These are phyloP conservation scores for Nasonia longicornis DNA, from an alignment of 1,140 invertebrate genomes.

Conservation along the genomic window DNA sequence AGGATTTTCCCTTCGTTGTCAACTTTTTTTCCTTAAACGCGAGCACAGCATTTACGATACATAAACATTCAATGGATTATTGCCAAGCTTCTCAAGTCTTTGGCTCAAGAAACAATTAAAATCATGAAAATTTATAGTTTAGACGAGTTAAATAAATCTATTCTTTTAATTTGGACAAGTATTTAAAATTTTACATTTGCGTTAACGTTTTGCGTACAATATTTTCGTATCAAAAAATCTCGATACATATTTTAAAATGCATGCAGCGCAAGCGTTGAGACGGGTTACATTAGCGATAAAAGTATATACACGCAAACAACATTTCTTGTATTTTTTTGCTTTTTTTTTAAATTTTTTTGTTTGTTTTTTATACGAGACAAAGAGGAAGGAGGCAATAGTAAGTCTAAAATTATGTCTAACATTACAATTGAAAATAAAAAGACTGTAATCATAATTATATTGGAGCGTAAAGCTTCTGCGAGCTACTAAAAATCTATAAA, in stretches of 20 bases:
- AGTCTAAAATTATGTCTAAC: conserved; percentile 41
- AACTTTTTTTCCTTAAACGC: conserved; percentile 29
- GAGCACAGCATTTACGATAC: conserved; percentile 27
- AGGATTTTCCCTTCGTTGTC: conserved; percentile 34
- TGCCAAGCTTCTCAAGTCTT: conserved; percentile 26
- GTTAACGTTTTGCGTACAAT: not conserved
- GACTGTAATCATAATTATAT: conserved; percentile 43
- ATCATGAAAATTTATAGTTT: conserved; percentile 9
- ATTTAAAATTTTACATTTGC: conserved; percentile 28
- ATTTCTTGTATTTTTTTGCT: conserved; percentile 22
- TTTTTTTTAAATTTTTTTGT: not conserved
- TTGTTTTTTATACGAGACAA: conserved; percentile 28
- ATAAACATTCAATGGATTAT: conserved; percentile 7
- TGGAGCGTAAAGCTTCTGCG: conserved; percentile 34
- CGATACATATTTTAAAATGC: conserved; percentile 34
- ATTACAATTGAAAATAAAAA: conserved; percentile 44
- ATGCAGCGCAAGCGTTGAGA: conserved; percentile 42
- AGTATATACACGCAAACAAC: conserved; percentile 42
- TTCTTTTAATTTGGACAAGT: conserved; percentile 14
- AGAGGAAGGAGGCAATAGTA: conserved; percentile 33
- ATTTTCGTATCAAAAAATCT: conserved; percentile 25
- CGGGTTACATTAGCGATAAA: conserved; percentile 32
- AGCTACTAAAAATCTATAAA: conserved; percentile 36
- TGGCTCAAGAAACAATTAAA: conserved; percentile 25
- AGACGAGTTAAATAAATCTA: conserved; percentile 5